Evolutionary conservation across 2,888 invertebrate species (phyloP).

Genomic region (Biston betularia): DNA sequence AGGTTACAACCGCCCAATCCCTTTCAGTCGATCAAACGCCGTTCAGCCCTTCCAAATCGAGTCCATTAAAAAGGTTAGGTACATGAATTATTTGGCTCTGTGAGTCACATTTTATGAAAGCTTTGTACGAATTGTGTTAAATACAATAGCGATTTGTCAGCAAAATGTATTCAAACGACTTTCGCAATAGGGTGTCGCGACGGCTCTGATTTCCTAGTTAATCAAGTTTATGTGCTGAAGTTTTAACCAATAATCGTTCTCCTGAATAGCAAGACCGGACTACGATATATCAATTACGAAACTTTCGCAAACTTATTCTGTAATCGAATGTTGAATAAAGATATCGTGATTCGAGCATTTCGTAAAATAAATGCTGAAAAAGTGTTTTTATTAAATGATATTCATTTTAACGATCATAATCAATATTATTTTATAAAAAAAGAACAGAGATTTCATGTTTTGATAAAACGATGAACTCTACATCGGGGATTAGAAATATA

Average conservation of each 20-base stretch:
- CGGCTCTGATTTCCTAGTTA: neutral
- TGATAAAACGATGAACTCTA: no score
- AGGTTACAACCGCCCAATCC: constrained; percentile 34
- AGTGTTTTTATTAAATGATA: neutral
- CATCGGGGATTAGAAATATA: no score
- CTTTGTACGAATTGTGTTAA: constrained; percentile 5
- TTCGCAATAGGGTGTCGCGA: constrained; percentile 5
- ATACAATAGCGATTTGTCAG: constrained; percentile 5
- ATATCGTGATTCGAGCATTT: neutral
- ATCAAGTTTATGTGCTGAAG: constrained; percentile 8
- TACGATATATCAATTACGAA: constrained; percentile 13
- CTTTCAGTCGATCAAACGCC: constrained; percentile 47
- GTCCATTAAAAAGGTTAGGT: constrained; percentile 46
- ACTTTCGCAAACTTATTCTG: constrained; percentile 19
- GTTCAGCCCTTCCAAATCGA: constrained; percentile 37
- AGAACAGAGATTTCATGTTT: no score
- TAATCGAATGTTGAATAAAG: neutral
- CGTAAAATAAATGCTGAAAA: neutral
- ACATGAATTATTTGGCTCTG: constrained; percentile 45
- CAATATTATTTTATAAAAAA: no score
- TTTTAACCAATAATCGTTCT: constrained; percentile 13
- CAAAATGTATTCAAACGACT: constrained; percentile 12
- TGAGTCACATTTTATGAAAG: constrained; percentile 39
- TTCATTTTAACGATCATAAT: no score
- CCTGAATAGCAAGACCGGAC: constrained; percentile 8